These are phyloP conservation scores for Galagoides demidoff DNA, from an alignment of 2,797 vertebrate species.

Conservation along the genomic window DNA sequence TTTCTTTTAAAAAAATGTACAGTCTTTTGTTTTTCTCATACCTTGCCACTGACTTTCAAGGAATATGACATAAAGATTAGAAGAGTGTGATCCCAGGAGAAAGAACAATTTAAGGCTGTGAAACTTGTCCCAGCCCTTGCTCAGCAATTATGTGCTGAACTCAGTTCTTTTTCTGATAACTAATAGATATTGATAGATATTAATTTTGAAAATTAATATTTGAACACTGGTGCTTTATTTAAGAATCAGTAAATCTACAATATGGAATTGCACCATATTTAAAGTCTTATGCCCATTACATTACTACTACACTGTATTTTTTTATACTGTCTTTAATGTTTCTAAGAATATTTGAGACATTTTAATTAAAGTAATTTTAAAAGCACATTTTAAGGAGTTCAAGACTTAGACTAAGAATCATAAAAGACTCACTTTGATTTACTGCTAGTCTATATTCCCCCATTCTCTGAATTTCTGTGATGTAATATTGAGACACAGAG, in stretches of 20 bases:
- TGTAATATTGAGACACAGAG: background rate
- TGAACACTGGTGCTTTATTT: background rate
- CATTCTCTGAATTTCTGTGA: background rate
- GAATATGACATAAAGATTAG: background rate
- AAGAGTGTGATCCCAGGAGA: background rate
- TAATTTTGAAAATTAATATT: background rate
- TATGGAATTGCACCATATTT: background rate
- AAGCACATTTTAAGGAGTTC: background rate
- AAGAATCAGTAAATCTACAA: background rate
- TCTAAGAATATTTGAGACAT: background rate
- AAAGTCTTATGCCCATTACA: background rate
- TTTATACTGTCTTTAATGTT: background rate
- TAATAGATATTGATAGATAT: background rate
- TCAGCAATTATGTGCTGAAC: background rate
- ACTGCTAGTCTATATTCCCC: background rate
- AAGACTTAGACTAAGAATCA: background rate
- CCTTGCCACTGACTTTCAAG: constrained; percentile 6
- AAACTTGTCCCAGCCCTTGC: background rate
- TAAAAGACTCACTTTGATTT: background rate
- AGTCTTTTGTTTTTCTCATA: background rate
- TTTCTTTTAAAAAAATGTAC: background rate
- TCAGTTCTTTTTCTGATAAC: background rate
- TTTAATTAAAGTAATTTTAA: background rate
- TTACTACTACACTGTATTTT: background rate
- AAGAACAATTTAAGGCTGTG: background rate